phyloP scores from a whole-genome alignment of 1,140 invertebrate genomes.

The Oreohelix idahoensis region DNA sequence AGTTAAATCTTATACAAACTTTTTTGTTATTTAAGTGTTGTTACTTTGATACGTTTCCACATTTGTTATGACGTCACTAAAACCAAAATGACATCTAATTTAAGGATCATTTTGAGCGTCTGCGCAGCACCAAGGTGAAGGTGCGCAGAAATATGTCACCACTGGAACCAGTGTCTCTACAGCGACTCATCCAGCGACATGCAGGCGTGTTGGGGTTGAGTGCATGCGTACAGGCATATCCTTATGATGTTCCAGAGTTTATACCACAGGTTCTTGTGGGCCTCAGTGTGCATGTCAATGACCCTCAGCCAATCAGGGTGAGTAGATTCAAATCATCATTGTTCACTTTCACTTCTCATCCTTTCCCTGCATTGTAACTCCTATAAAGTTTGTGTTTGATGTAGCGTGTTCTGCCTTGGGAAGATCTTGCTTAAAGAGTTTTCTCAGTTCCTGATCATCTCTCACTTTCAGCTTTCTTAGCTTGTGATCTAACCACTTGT shows the following conservation, averaged over 20 bases:
- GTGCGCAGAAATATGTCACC: conserved; percentile 34
- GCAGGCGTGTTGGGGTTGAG: conserved; percentile 90
- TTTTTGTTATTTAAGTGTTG: not conserved
- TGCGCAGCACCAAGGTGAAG: conserved; percentile 67
- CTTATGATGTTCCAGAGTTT: conserved; percentile 90
- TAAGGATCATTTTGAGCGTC: conserved; percentile 67
- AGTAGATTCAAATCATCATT: conserved; percentile 60
- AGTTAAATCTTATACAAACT: too few species aligned
- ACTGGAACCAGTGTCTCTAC: conserved; percentile 54
- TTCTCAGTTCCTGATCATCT: too few species aligned
- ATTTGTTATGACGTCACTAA: not conserved
- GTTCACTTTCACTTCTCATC: too few species aligned
- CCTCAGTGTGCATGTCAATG: conserved; percentile 85
- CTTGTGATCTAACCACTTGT: too few species aligned
- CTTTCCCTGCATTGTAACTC: too few species aligned
- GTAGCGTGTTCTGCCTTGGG: too few species aligned
- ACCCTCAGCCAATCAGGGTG: conserved; percentile 92
- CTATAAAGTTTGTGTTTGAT: too few species aligned
- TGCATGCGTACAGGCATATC: conserved; percentile 89
- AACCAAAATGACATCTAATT: conserved; percentile 33
- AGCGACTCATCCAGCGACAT: conserved; percentile 77
- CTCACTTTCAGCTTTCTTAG: too few species aligned
- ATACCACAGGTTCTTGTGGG: conserved; percentile 88
- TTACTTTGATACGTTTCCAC: not conserved
- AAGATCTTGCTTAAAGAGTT: too few species aligned